Percentiles rank a stretch among this genome's conserved stretches.
Conservation (phyloP, 2,888 invertebrate species). For the Hemithea aestivaria region DNA sequence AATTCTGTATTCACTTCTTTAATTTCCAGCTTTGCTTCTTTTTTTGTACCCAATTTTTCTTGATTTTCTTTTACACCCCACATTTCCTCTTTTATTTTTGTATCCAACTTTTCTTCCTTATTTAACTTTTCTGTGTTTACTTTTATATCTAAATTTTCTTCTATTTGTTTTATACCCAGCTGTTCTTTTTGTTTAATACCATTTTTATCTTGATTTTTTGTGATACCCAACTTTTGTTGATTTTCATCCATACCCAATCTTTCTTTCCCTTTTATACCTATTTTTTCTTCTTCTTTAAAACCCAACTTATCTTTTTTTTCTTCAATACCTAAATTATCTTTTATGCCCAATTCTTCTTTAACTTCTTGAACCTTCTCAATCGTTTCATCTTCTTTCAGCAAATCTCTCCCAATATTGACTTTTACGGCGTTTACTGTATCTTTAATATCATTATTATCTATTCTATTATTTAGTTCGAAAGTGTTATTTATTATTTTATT, state of each 20-base stretch:
- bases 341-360: not conserved
- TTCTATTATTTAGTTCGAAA: constrained; percentile 3
- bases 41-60: constrained; percentile 7
- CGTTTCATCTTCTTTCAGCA: too few relatives aligned
- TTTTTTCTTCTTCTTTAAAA: too few relatives aligned
- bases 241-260: too few relatives aligned
- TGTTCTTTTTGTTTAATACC: too few relatives aligned
- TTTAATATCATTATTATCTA: not conserved
- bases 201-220: too few relatives aligned
- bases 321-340: not conserved
- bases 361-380: not conserved
- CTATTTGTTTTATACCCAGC: too few relatives aligned
- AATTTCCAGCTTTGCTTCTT: constrained; percentile 5
- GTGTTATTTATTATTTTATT: constrained; percentile 1
- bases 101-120: constrained; percentile 1
- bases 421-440: not conserved
- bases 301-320: too few relatives aligned
- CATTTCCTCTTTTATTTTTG: constrained; percentile 3
- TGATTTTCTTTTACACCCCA: not conserved
- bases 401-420: too few relatives aligned
- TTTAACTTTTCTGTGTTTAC: not conserved
- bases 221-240: too few relatives aligned
- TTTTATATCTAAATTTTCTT: too few relatives aligned
- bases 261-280: too few relatives aligned
- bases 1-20: constrained; percentile 28